These are phyloP conservation scores for Alcis repandata DNA, from an alignment of 2,888 invertebrate species.

Conservation along the genomic window DNA sequence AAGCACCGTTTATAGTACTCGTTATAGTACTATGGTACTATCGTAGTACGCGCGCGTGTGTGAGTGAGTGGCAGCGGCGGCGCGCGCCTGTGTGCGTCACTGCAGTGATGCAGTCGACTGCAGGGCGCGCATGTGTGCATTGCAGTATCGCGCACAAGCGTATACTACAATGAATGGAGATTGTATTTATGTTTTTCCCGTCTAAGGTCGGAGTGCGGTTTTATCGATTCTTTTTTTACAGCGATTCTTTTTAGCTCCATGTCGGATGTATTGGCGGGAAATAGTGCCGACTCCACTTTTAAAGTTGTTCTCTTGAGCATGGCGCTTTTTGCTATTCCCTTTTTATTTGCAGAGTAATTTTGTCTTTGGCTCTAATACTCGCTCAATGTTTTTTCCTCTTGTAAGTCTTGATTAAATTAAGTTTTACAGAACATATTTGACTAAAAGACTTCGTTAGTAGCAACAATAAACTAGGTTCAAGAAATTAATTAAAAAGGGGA, in stretches of 20 bases:
- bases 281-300: slow-evolving; percentile 48
- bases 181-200: slow-evolving; percentile 63
- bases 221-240: slow-evolving; percentile 71
- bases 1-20: slow-evolving; percentile 82
- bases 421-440: too few relatives aligned
- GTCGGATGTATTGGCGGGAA: slow-evolving; percentile 57
- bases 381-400: too few relatives aligned
- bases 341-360: slow-evolving; percentile 9
- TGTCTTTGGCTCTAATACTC: neutral
- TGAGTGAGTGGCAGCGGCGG: slow-evolving; percentile 63
- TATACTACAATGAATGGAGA: slow-evolving; percentile 75
- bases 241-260: slow-evolving; percentile 51
- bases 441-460: too few relatives aligned
- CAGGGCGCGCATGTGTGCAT: slow-evolving; percentile 48
- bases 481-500: too few relatives aligned
- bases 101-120: slow-evolving; percentile 56
- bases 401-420: too few relatives aligned
- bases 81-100: slow-evolving; percentile 52
- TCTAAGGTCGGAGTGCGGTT: slow-evolving; percentile 63
- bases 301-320: slow-evolving; percentile 46
- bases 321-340: slow-evolving; percentile 17
- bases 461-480: too few relatives aligned
- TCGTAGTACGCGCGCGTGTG: slow-evolving; percentile 69
- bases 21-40: slow-evolving; percentile 79
- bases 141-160: slow-evolving; percentile 44